Evolutionary conservation across 92 coral and sea anemone genomes (phyloP).

Genomic region (Epizoanthus illoricatus): DNA sequence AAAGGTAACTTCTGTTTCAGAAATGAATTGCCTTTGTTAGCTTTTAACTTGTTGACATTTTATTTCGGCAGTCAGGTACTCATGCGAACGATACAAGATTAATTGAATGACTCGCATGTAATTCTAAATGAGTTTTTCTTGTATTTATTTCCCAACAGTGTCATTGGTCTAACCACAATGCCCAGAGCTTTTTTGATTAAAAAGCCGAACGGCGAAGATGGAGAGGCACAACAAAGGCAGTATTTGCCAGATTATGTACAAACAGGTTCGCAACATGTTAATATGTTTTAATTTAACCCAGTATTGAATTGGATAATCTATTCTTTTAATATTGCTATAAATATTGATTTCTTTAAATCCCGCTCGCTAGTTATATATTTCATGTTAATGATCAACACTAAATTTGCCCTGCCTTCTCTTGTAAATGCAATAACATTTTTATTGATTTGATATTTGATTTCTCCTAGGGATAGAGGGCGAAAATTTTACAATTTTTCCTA

Average conservation of each 20-base stretch:
- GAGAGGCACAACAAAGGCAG: not conserved
- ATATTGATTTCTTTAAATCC: not conserved
- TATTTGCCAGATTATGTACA: not conserved
- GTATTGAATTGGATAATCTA: slow-evolving; percentile 1
- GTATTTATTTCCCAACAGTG: slow-evolving; percentile 4
- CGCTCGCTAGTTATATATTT: slow-evolving; percentile 15
- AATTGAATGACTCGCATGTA: slow-evolving; percentile 26
- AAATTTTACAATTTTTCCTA: not conserved
- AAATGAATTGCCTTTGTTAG: not conserved
- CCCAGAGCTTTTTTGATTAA: slow-evolving; percentile 39
- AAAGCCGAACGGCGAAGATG: slow-evolving; percentile 12
- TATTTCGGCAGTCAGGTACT: not conserved
- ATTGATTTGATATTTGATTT: not conserved
- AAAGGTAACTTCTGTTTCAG: not conserved
- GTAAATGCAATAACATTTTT: not conserved
- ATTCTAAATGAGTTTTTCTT: slow-evolving; percentile 20
- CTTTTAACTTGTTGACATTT: slow-evolving; percentile 13
- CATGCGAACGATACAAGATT: slow-evolving; percentile 15
- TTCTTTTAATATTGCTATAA: not conserved
- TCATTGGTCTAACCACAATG: slow-evolving; percentile 11
- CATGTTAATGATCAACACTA: slow-evolving; percentile 2
- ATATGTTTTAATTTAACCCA: slow-evolving; percentile 19
- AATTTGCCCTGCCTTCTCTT: not conserved
- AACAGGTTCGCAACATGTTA: slow-evolving; percentile 18
- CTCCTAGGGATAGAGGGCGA: not conserved